Evolutionary conservation across 2,113 vertebrate species (phyloP).

Genomic region (Parus major): DNA sequence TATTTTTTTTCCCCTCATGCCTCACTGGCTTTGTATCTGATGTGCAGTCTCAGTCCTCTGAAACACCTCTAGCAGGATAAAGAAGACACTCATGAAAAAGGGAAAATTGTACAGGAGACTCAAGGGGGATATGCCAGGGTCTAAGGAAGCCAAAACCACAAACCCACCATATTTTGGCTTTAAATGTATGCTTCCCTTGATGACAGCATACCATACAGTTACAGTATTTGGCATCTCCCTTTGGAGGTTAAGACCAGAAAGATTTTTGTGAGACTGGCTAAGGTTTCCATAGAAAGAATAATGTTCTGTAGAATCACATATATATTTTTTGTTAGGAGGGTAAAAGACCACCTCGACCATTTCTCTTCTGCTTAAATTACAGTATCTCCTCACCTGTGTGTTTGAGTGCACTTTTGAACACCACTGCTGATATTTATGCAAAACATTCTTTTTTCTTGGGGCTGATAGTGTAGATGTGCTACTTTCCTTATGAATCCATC

Average conservation of each 20-base stretch:
- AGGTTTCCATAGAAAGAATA: not conserved
- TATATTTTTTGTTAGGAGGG: not conserved
- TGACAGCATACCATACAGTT: not conserved
- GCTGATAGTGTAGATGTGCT: not conserved
- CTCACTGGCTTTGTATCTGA: not conserved
- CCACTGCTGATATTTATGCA: not conserved
- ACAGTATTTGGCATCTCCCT: not conserved
- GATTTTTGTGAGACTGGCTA: not conserved
- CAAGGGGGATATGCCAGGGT: not conserved
- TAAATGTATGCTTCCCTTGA: not conserved
- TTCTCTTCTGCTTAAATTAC: not conserved
- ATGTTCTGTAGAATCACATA: not conserved
- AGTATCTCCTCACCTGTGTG: not conserved
- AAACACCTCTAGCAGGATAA: not conserved
- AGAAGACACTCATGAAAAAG: not conserved
- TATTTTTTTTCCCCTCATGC: not conserved
- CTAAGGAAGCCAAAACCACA: not conserved
- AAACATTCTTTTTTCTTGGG: not conserved
- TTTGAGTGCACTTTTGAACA: not conserved
- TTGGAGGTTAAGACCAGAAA: not conserved
- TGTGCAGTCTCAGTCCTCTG: not conserved
- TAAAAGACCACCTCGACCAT: not conserved
- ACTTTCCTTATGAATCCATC: not conserved
- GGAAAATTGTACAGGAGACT: not conserved
- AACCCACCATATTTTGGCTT: not conserved